Evolutionary conservation across 2,113 vertebrate species (phyloP).

Genomic region (Varanus salvator): DNA sequence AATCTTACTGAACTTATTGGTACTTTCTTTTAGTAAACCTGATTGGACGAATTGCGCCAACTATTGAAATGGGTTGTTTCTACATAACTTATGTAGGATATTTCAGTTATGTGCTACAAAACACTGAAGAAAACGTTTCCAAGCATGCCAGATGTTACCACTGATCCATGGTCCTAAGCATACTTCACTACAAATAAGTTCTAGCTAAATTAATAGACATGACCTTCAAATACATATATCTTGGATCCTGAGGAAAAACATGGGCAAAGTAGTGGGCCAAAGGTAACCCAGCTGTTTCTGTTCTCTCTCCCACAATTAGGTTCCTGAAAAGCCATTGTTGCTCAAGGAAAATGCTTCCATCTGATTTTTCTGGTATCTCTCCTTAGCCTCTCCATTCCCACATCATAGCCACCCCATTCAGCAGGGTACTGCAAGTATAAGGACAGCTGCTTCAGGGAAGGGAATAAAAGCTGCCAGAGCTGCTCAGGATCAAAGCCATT

Average conservation of each 20-base stretch:
- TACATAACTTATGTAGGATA: neutral
- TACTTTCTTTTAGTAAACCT: neutral
- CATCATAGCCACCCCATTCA: neutral
- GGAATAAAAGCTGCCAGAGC: neutral
- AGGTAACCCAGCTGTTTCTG: no score
- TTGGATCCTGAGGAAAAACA: neutral
- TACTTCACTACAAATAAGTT: neutral
- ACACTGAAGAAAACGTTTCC: neutral
- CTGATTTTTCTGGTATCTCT: neutral
- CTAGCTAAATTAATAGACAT: neutral
- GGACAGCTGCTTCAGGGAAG: neutral
- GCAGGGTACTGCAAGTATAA: neutral
- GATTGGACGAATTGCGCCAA: neutral
- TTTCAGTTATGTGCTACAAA: neutral
- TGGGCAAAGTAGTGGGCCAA: neutral
- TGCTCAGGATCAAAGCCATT: neutral
- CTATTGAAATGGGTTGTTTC: neutral
- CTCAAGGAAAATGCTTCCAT: neutral
- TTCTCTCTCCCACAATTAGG: neutral
- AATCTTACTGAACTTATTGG: neutral
- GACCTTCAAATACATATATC: neutral
- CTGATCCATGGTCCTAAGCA: neutral
- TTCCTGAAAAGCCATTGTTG: neutral
- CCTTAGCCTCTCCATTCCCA: neutral
- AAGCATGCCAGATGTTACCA: neutral